phyloP scores from a whole-genome alignment of 53 echinoderm and acorn worm genomes.

The Henricia sp. region DNA sequence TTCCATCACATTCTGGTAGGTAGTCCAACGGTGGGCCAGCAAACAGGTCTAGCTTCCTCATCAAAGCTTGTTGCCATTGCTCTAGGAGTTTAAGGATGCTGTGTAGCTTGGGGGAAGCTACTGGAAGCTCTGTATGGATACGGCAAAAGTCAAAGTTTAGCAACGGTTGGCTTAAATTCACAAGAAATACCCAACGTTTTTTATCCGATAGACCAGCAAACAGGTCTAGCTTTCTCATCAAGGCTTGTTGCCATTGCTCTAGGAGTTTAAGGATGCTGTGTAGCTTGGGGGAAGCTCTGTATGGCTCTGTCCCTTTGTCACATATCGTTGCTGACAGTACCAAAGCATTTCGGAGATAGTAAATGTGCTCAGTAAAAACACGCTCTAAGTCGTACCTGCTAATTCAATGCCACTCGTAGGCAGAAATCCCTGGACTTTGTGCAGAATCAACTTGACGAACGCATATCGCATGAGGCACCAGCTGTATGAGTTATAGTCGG shows the following conservation, averaged over 20 bases:
- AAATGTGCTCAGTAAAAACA: neutral
- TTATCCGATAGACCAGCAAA: constrained; percentile 95
- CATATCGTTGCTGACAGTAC: no score
- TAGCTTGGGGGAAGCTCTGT: constrained; percentile 86
- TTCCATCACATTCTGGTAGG: constrained; percentile 74
- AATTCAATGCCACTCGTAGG: constrained; percentile 89
- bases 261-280: constrained; percentile 92
- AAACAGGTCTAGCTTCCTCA: constrained; percentile 90
- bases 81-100: constrained; percentile 91
- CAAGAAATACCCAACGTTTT: no score
- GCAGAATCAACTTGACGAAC: constrained; percentile 76
- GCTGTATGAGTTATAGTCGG: constrained; percentile 91
- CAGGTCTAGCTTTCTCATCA: constrained; percentile 85
- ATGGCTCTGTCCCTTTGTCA: no score
- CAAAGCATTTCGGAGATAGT: no score
- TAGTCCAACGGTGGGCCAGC: constrained; percentile 91
- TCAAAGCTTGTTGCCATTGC: constrained; percentile 92
- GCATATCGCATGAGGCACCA: constrained; percentile 98
- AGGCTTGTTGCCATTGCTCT: constrained; percentile 95
- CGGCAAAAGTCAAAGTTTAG: neutral
- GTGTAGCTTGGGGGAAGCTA: constrained; percentile 89
- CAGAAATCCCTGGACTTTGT: constrained; percentile 84
- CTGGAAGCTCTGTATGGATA: constrained; percentile 85
- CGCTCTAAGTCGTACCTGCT: constrained; percentile 69
- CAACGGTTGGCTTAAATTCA: no score